These are phyloP conservation scores for Acromyrmex heyeri DNA, from an alignment of 1,140 invertebrate species.

Conservation along the genomic window DNA sequence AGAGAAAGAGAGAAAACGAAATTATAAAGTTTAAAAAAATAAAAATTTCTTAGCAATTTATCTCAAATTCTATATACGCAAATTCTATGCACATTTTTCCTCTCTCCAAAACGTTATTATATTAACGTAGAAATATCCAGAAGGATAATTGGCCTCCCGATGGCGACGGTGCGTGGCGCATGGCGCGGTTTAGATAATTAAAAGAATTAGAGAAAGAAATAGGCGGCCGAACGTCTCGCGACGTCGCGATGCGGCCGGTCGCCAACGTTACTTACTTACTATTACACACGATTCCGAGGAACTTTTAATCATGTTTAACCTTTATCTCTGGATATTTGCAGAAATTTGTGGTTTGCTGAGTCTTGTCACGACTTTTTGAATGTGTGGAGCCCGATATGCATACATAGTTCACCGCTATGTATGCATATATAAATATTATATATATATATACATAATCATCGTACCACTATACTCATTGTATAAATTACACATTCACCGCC, in stretches of 20 bases:
- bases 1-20: background rate
- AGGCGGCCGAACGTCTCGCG: conserved; percentile 53
- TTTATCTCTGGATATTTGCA: conserved; percentile 86
- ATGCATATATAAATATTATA: conserved; percentile 72
- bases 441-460: conserved; percentile 79
- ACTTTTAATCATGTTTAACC: conserved; percentile 86
- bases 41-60: background rate
- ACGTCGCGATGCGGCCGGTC: conserved; percentile 55
- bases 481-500: conserved; percentile 87
- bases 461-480: conserved; percentile 87
- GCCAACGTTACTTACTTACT: conserved; percentile 47
- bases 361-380: conserved; percentile 87
- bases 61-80: background rate
- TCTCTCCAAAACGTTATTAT: background rate
- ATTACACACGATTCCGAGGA: conserved; percentile 82
- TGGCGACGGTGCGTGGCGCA: conserved; percentile 46
- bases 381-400: conserved; percentile 84
- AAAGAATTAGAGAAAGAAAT: conserved; percentile 56
- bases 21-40: background rate
- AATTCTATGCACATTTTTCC: background rate
- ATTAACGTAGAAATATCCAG: background rate
- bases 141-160: conserved; percentile 42
- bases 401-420: conserved; percentile 66
- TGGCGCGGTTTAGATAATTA: conserved; percentile 60
- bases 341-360: conserved; percentile 87